Evolutionary conservation across 2,113 vertebrate genomes (phyloP).

Genomic region (Camelus bactrianus): DNA sequence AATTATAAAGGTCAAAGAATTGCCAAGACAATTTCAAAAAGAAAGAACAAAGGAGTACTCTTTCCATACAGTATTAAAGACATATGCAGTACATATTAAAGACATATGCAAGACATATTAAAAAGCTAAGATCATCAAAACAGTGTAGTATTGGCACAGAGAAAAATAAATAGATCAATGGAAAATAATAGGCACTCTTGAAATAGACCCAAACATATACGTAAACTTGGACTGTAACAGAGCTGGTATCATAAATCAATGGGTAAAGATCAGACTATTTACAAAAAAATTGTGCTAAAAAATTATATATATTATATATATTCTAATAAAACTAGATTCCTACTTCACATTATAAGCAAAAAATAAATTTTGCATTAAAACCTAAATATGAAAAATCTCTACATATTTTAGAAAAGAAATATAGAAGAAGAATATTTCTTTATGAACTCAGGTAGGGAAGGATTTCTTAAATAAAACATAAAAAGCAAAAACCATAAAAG

Average conservation of each 20-base stretch:
- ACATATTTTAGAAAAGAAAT: not conserved
- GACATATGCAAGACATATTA: not conserved
- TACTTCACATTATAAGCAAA: not conserved
- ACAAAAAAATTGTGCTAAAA: not conserved
- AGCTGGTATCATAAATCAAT: not conserved
- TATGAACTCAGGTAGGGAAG: not conserved
- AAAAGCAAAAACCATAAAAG: not conserved
- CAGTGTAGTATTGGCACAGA: not conserved
- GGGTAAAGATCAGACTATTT: not conserved
- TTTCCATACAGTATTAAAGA: not conserved
- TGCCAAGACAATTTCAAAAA: not conserved
- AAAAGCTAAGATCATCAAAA: not conserved
- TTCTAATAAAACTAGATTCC: not conserved
- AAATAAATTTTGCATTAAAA: constrained; percentile 21
- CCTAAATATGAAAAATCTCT: not conserved
- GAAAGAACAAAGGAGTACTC: not conserved
- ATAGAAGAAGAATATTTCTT: not conserved
- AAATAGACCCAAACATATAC: not conserved
- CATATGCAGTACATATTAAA: not conserved
- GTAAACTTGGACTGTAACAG: not conserved
- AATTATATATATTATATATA: not conserved
- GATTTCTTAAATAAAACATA: not conserved
- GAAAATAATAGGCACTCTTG: not conserved
- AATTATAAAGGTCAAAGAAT: not conserved
- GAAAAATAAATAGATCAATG: not conserved